A percentile compares a stretch with the other conserved stretches of the same genome.
Evolutionary conservation across 92 coral and sea anemone genomes (phyloP).

Genomic region (Phymanthus crucifer): DNA sequence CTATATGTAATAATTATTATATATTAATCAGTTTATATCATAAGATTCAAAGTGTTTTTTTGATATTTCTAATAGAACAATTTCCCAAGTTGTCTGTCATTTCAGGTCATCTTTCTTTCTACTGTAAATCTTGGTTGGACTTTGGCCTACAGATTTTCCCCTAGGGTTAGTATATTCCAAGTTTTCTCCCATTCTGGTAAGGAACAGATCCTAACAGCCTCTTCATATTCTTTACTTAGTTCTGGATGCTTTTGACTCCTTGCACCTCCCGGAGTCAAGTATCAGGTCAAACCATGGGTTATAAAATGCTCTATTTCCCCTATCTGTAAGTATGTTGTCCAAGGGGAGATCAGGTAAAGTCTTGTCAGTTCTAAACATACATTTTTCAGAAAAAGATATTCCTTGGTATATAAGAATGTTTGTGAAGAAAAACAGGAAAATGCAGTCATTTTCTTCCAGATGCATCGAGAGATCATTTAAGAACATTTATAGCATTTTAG

Average conservation of each 20-base stretch:
- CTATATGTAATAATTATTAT: neutral
- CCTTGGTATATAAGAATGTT: too few species aligned
- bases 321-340: slow-evolving; percentile 68
- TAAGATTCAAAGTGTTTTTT: neutral
- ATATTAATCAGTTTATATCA: neutral
- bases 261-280: slow-evolving; percentile 99
- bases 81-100: neutral
- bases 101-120: slow-evolving; percentile 9
- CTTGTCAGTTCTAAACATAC: neutral
- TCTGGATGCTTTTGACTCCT: slow-evolving; percentile 96
- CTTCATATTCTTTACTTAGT: slow-evolving; percentile 42
- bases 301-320: slow-evolving; percentile 45
- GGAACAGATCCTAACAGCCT: slow-evolving; percentile 20
- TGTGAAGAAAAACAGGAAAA: too few species aligned
- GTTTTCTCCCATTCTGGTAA: neutral
- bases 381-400: neutral
- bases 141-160: neutral
- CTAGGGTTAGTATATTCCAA: slow-evolving; percentile 6
- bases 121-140: neutral
- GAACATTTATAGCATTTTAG: too few species aligned
- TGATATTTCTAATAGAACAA: neutral
- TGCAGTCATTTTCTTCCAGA: too few species aligned
- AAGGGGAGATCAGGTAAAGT: slow-evolving; percentile 86
- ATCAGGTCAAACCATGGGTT: slow-evolving; percentile 51
- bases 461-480: too few species aligned